A percentile compares a stretch with the other conserved stretches of the same genome.
These are phyloP conservation scores for Varanus salvator DNA, from an alignment of 2,113 vertebrate genomes.

Conservation along the genomic window DNA sequence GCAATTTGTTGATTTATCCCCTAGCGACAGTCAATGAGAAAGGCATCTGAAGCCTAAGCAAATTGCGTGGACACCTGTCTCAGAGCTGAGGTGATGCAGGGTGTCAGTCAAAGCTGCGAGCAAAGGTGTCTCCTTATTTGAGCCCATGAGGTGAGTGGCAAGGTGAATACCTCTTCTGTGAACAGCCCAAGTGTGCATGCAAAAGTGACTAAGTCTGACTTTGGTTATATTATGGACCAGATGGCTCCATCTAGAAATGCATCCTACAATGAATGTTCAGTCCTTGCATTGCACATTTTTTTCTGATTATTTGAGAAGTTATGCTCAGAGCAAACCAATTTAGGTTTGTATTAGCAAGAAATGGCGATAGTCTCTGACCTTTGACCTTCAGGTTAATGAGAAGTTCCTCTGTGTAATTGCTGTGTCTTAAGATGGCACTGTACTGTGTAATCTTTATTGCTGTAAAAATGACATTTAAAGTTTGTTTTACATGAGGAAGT, in stretches of 20 bases:
- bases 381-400: conserved; percentile 77
- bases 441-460: conserved; percentile 70
- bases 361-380: conserved; percentile 66
- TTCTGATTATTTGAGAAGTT: conserved; percentile 68
- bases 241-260: conserved; percentile 48
- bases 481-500: conserved; percentile 80
- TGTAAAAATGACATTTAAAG: conserved; percentile 77
- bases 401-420: conserved; percentile 72
- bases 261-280: conserved; percentile 45
- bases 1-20: not conserved
- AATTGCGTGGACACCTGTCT: not conserved
- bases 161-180: not conserved
- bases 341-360: conserved; percentile 63
- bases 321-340: conserved; percentile 65
- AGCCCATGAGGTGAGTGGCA: not conserved
- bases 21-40: not conserved
- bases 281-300: conserved; percentile 57
- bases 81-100: not conserved
- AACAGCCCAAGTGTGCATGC: not conserved
- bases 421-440: conserved; percentile 64
- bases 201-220: not conserved
- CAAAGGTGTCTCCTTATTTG: not conserved
- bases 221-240: conserved; percentile 26
- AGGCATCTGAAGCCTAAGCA: not conserved
- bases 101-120: not conserved